Conservation (phyloP, 1,140 invertebrate species). For the Monochamus saltuarius region DNA sequence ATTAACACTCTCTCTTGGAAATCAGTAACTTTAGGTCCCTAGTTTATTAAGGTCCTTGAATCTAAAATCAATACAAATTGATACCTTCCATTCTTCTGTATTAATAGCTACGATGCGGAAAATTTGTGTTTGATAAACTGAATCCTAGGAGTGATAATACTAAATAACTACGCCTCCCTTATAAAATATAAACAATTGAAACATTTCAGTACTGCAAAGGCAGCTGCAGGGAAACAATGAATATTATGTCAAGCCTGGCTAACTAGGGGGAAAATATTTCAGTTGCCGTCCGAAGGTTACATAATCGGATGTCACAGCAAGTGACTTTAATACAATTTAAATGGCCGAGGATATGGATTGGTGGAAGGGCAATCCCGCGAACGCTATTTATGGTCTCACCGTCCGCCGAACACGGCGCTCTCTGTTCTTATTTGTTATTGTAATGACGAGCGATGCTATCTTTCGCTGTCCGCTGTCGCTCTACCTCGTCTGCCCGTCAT, state of each 20-base stretch:
- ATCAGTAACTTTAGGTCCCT: no score
- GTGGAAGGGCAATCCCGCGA: constrained; percentile 5
- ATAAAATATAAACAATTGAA: no score
- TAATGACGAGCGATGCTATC: constrained; percentile 47
- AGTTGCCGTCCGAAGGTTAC: constrained; percentile 1
- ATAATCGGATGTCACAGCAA: constrained; percentile 9
- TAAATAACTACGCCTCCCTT: no score
- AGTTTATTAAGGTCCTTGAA: no score
- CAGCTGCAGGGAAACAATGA: neutral
- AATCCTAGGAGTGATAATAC: no score
- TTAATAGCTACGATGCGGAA: no score
- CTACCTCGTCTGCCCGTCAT: constrained; percentile 40
- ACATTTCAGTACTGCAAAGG: no score
- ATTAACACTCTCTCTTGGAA: no score
- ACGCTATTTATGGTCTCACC: constrained; percentile 39
- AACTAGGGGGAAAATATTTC: constrained; percentile 5
- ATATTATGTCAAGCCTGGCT: neutral
- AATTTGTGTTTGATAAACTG: no score
- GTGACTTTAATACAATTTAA: constrained; percentile 13
- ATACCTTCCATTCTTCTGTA: no score
- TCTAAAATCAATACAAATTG: no score
- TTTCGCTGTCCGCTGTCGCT: constrained; percentile 36
- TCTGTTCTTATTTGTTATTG: constrained; percentile 49
- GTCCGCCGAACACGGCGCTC: constrained; percentile 32
- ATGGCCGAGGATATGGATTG: constrained; percentile 2